Evolutionary conservation across 2,113 vertebrate genomes (phyloP).

Genomic region (Colinus virginianus): DNA sequence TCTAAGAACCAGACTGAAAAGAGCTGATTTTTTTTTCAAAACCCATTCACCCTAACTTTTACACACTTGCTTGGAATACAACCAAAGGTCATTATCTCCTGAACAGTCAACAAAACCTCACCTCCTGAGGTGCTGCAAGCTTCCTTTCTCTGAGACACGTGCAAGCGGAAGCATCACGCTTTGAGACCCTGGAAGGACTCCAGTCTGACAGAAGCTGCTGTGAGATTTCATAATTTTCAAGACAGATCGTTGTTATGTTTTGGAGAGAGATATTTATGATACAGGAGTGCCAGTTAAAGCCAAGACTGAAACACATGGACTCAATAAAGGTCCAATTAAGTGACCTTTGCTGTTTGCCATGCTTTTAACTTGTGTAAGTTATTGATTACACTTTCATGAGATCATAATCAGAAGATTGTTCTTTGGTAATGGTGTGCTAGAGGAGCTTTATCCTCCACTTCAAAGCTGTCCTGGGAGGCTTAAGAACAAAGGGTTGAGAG

Average conservation of each 20-base stretch:
- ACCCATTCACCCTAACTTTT: neutral
- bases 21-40: neutral
- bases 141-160: neutral
- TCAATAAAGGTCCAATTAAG: constrained; percentile 80
- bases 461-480: constrained; percentile 84
- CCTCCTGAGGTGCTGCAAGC: neutral
- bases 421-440: constrained; percentile 84
- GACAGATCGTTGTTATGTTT: constrained; percentile 55
- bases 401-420: constrained; percentile 87
- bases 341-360: constrained; percentile 78
- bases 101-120: neutral
- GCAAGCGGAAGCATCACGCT: neutral
- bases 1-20: neutral
- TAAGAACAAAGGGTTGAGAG: constrained; percentile 84
- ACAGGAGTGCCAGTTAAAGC: constrained; percentile 51
- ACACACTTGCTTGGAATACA: neutral
- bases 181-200: constrained; percentile 9
- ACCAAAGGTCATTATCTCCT: neutral
- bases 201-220: constrained; percentile 60
- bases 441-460: constrained; percentile 84
- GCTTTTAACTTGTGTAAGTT: constrained; percentile 81
- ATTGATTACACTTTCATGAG: constrained; percentile 85
- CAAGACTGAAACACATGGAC: constrained; percentile 73
- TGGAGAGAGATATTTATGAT: constrained; percentile 55
- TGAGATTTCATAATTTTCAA: constrained; percentile 68